These are phyloP conservation scores for Crotalus tigris DNA, from an alignment of 2,113 vertebrate genomes.

Conservation along the genomic window DNA sequence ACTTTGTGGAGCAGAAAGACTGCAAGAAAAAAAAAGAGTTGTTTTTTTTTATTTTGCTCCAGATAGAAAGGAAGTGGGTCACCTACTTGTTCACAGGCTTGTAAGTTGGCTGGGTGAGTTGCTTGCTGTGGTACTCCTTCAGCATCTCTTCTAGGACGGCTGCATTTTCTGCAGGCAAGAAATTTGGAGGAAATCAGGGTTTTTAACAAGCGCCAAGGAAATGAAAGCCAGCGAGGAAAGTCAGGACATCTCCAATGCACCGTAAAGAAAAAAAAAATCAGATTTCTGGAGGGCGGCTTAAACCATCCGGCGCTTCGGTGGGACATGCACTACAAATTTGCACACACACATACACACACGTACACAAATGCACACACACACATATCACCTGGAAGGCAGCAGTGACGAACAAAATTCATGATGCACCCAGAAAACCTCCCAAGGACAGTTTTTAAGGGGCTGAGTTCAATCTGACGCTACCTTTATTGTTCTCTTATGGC, in stretches of 20 bases:
- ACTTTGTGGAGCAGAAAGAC: too few relatives aligned
- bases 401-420: not conserved
- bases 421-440: not conserved
- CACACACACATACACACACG: too few relatives aligned
- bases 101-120: constrained; percentile 68
- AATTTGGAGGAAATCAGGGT: not conserved
- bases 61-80: rapidly evolving
- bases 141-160: constrained; percentile 91
- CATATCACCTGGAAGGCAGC: not conserved
- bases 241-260: rapidly evolving
- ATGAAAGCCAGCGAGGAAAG: not conserved
- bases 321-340: not conserved
- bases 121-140: constrained; percentile 85
- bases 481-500: too few relatives aligned
- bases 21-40: too few relatives aligned
- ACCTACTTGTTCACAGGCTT: constrained; percentile 80
- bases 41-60: not conserved
- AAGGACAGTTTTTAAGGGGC: too few relatives aligned
- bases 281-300: not conserved
- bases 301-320: not conserved
- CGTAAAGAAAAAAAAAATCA: not conserved
- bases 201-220: not conserved
- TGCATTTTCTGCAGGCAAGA: constrained; percentile 80
- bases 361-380: not conserved
- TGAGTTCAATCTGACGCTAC: too few relatives aligned